phyloP scores from a whole-genome alignment of 2,888 invertebrate species.

The Dichetophora obliterata region DNA sequence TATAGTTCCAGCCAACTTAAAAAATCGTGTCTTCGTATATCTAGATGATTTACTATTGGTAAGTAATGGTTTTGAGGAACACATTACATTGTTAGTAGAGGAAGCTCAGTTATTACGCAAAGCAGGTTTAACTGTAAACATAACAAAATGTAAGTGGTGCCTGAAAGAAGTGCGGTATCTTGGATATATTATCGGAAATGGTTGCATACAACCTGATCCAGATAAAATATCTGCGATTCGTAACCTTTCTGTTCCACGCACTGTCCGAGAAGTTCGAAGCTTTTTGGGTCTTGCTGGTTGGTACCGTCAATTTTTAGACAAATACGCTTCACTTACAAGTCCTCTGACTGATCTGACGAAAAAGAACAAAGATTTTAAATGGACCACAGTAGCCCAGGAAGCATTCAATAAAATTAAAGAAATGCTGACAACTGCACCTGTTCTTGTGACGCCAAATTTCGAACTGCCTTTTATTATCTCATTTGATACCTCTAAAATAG shows the following conservation, averaged over 20 bases:
- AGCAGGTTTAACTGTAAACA: background rate
- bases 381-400: background rate
- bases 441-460: background rate
- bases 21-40: no score
- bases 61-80: background rate
- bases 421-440: background rate
- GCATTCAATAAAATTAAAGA: background rate
- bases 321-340: background rate
- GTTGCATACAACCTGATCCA: conserved; percentile 13
- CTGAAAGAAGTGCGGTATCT: background rate
- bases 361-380: background rate
- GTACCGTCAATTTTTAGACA: background rate
- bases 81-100: background rate
- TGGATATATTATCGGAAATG: background rate
- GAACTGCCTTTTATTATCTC: background rate
- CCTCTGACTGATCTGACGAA: background rate
- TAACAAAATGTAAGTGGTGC: conserved; percentile 7
- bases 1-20: background rate
- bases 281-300: background rate
- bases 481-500: background rate
- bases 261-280: background rate
- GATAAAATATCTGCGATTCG: background rate
- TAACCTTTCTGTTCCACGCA: background rate
- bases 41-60: background rate
- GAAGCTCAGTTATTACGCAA: background rate